Conservation (phyloP, 2,797 vertebrate species). For the Lacerta agilis region DNA sequence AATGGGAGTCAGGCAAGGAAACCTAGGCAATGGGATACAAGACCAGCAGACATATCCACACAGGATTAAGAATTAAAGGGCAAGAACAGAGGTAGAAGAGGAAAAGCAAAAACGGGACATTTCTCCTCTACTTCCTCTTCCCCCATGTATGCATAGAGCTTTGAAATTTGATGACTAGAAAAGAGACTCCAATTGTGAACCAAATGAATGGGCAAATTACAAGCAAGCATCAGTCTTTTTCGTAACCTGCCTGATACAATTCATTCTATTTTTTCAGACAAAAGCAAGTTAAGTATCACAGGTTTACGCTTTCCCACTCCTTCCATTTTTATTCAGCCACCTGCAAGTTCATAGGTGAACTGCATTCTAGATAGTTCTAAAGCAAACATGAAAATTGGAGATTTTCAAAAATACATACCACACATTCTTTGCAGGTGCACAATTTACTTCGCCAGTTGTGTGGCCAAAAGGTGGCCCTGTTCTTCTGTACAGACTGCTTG, state of each 20-base stretch:
- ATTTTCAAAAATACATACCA: constrained; percentile 77
- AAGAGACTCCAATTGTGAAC: neutral
- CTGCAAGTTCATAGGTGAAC: neutral
- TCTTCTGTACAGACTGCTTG: constrained; percentile 71
- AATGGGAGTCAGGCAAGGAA: neutral
- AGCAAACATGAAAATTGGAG: neutral
- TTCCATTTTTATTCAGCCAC: neutral
- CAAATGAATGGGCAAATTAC: neutral
- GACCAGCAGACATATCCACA: neutral
- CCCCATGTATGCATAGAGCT: neutral
- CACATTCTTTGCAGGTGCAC: constrained; percentile 89
- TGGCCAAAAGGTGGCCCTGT: constrained; percentile 91
- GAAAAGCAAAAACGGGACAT: neutral
- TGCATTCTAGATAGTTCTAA: neutral
- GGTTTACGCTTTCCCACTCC: neutral
- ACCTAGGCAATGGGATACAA: neutral
- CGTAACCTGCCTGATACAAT: neutral
- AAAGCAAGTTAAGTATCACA: neutral
- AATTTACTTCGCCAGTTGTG: constrained; percentile 88
- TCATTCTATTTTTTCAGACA: neutral
- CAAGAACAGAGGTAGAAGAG: neutral
- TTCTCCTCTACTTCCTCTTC: too few species aligned
- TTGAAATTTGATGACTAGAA: neutral
- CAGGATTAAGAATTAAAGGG: too few species aligned
- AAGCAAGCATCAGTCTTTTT: neutral